A percentile compares a stretch with the other conserved stretches of the same genome.
Conservation (phyloP, 2,888 invertebrate genomes). For the Drosophila mayaguana region DNA sequence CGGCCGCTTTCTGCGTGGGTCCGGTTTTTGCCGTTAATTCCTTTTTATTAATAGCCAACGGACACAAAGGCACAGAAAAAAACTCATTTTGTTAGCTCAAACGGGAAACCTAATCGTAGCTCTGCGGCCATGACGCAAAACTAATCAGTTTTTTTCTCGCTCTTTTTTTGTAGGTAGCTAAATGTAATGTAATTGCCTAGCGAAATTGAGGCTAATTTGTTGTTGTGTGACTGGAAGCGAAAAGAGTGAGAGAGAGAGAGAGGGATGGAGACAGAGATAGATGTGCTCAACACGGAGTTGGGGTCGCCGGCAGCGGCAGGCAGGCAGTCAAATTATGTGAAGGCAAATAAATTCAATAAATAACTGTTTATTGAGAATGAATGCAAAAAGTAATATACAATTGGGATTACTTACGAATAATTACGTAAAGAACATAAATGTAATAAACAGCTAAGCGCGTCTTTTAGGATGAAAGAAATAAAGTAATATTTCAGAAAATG, state of each 20-base stretch:
- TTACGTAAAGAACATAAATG: background rate
- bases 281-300: background rate
- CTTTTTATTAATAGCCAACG: conserved; percentile 77
- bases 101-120: conserved; percentile 40
- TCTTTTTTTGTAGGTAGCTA: conserved; percentile 10
- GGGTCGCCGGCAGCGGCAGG: background rate
- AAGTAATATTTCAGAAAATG: background rate
- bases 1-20: conserved; percentile 53
- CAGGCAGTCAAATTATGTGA: background rate
- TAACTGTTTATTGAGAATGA: background rate
- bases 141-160: conserved; percentile 64
- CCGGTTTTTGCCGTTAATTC: conserved; percentile 81
- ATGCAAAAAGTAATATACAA: conserved; percentile 3
- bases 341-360: background rate
- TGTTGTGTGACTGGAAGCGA: background rate
- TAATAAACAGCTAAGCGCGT: background rate
- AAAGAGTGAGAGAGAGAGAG: background rate
- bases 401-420: background rate
- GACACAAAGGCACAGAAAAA: conserved; percentile 55
- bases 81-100: conserved; percentile 60
- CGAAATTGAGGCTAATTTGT: conserved; percentile 25
- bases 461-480: background rate
- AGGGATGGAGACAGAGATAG: background rate
- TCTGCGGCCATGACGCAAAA: conserved; percentile 32
- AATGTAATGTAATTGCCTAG: conserved; percentile 41